Evolutionary conservation across 2,888 invertebrate genomes (phyloP).

Genomic region (Plebejus melissa): DNA sequence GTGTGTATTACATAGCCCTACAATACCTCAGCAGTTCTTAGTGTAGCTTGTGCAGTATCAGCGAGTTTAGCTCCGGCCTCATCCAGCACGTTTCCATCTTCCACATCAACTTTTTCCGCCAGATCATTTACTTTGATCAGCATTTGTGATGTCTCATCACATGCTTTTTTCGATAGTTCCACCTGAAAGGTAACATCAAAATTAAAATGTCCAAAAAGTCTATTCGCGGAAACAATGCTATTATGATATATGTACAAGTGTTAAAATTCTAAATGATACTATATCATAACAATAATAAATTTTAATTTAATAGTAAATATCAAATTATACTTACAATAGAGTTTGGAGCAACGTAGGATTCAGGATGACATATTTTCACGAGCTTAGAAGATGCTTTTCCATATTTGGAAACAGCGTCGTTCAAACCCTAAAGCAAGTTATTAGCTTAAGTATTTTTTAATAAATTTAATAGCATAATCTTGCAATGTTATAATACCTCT

Average conservation of each 20-base stretch:
- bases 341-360: not conserved
- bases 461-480: not conserved
- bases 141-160: conserved; percentile 33
- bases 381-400: not conserved
- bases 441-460: not conserved
- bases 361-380: not conserved
- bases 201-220: not conserved
- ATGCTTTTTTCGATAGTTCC: conserved; percentile 15
- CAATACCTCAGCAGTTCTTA: conserved; percentile 46
- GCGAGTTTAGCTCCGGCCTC: conserved; percentile 39
- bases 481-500: conserved; percentile 7
- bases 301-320: too few species aligned
- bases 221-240: too few species aligned
- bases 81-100: conserved; percentile 38
- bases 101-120: conserved; percentile 38
- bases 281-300: too few species aligned
- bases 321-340: conserved; percentile 2
- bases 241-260: too few species aligned
- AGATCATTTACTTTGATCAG: conserved; percentile 41
- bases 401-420: conserved; percentile 10
- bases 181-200: not conserved
- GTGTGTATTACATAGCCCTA: not conserved
- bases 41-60: conserved; percentile 44
- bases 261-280: not conserved
- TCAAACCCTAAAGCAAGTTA: not conserved